These are phyloP conservation scores for Acestrorhynchus altus DNA, from an alignment of 2,797 vertebrate species.

Conservation along the genomic window DNA sequence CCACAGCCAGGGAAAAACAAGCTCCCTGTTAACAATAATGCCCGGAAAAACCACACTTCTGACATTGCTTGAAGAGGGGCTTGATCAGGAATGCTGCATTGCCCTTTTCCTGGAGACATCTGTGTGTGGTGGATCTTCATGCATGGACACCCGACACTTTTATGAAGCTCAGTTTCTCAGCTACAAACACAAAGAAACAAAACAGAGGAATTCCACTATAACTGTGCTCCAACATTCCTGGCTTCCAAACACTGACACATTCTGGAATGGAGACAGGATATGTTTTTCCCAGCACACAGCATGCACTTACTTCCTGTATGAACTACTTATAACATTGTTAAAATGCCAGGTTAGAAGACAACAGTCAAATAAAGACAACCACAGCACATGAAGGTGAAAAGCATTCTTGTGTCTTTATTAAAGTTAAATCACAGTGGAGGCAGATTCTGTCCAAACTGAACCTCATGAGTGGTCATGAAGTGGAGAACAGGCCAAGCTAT, in stretches of 20 bases:
- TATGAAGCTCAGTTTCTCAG: too few species aligned
- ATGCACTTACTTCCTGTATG: conserved; percentile 64
- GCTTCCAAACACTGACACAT: conserved; percentile 51
- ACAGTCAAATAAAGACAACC: neutral
- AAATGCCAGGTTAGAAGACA: conserved; percentile 13
- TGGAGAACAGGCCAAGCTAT: neutral
- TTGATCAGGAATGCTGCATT: too few species aligned
- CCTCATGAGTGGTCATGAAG: neutral
- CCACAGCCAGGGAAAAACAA: too few species aligned
- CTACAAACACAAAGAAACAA: conserved; percentile 39
- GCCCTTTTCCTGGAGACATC: too few species aligned
- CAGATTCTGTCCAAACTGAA: neutral
- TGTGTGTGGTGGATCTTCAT: too few species aligned
- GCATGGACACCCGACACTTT: too few species aligned
- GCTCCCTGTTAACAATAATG: too few species aligned
- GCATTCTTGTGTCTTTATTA: conserved; percentile 2
- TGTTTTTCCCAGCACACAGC: conserved; percentile 38
- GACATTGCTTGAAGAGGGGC: too few species aligned
- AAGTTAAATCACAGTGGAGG: neutral
- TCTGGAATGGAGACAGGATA: conserved; percentile 64
- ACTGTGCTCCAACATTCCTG: neutral
- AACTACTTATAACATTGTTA: conserved; percentile 54
- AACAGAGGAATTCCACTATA: neutral
- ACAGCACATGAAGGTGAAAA: neutral
- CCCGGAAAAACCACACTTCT: too few species aligned